Conservation (phyloP, 2,888 invertebrate species). For the Pandemis heparana region DNA sequence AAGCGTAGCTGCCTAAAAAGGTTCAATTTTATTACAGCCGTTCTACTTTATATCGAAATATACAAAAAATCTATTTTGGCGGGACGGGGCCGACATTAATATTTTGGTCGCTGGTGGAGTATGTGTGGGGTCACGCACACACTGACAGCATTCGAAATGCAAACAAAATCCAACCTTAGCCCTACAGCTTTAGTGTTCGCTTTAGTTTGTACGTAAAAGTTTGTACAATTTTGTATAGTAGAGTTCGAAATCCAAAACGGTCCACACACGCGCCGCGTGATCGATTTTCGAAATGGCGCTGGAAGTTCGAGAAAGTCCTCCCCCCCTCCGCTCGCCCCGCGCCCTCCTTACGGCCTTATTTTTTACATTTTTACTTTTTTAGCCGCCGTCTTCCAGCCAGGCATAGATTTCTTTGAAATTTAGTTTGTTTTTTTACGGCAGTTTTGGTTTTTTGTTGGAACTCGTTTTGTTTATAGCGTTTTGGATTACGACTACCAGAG, state of each 20-base stretch:
- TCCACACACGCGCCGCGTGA: constrained; percentile 78
- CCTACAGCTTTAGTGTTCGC: neutral
- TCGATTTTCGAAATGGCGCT: constrained; percentile 79
- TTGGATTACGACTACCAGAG: neutral
- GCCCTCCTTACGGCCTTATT: constrained; percentile 63
- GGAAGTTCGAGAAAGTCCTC: constrained; percentile 57
- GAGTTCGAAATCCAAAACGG: constrained; percentile 71
- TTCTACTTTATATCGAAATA: constrained; percentile 46
- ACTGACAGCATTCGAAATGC: constrained; percentile 45
- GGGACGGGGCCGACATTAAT: constrained; percentile 63
- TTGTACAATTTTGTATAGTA: constrained; percentile 58
- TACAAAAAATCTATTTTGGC: constrained; percentile 68
- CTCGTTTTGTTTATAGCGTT: constrained; percentile 10
- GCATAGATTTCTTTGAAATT: constrained; percentile 47
- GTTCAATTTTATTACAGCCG: constrained; percentile 44
- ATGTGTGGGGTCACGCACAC: constrained; percentile 53
- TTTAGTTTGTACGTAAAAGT: constrained; percentile 48
- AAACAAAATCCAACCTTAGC: constrained; percentile 48
- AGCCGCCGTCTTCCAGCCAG: constrained; percentile 63
- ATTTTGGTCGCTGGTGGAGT: constrained; percentile 63
- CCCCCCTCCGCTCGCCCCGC: constrained; percentile 48
- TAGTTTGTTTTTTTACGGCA: constrained; percentile 23
- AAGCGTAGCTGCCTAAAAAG: constrained; percentile 31
- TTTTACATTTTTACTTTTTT: constrained; percentile 67
- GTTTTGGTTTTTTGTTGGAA: constrained; percentile 25